These are phyloP conservation scores for Anniella stebbinsi DNA, from an alignment of 2,797 vertebrate species.

Conservation along the genomic window DNA sequence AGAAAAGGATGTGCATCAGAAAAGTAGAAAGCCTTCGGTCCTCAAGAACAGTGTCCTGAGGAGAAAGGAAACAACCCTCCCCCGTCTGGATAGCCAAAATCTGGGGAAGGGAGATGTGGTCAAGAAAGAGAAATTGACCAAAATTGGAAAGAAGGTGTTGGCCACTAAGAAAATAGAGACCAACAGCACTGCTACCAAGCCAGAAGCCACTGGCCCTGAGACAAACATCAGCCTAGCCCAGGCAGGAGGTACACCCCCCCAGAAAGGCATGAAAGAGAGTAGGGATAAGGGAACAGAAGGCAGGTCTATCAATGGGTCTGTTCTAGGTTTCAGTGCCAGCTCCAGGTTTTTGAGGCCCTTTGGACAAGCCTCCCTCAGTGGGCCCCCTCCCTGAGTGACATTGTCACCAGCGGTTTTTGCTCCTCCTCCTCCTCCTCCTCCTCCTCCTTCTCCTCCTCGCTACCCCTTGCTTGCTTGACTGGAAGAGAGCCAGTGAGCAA, in stretches of 20 bases:
- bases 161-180: not conserved
- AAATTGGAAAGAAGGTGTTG: not conserved
- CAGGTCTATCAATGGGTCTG: not conserved
- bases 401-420: too few species aligned
- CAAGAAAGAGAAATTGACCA: not conserved
- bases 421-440: too few species aligned
- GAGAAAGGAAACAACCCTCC: not conserved
- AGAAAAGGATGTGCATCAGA: not conserved
- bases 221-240: not conserved
- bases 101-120: not conserved
- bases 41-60: conserved; percentile 35
- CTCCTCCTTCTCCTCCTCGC: too few species aligned
- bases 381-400: too few species aligned
- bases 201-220: not conserved
- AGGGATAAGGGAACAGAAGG: not conserved
- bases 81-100: not conserved
- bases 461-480: too few species aligned
- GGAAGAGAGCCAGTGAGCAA: too few species aligned
- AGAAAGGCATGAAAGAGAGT: not conserved
- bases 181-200: not conserved
- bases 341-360: too few species aligned
- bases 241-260: not conserved
- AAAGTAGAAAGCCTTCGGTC: not conserved
- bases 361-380: too few species aligned
- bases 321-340: not conserved